Base-by-base conservation (phyloP, 2,113 vertebrate species). In the Macquaria ambigua region DNA sequence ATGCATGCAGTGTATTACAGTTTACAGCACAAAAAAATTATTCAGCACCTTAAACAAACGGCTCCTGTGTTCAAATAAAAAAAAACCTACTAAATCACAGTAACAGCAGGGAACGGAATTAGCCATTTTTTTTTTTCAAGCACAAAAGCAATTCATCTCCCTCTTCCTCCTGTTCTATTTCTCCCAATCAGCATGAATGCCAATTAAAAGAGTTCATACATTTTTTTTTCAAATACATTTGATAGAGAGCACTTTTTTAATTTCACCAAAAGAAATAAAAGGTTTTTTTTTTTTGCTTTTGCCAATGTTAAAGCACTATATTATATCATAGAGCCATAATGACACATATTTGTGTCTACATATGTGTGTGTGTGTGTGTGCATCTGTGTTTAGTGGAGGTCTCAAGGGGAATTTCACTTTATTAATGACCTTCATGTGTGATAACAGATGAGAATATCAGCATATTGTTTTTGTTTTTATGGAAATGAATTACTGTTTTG, bases 1-100 rank as follows among this genome's bases (percentile, higher is more conserved):
- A 31, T 41, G 34, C 34, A 48, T 6, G 72, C 76, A 64, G 50
- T 50, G 31, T 70, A 55, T 56, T 55, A 56, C 18, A 28, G 39
- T 79, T 96, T 95, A 96, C 95, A 93, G 93, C 94, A 84, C 90
- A 95, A 93, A 31, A 92, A 92, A 87, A 78, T 43, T n/a, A 72
- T 93, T 93, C 93, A 93, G 85, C 53, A 80, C 92, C 89, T 93
- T 94, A 76, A 96, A 96, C 92, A 95, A 96, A 96, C 90, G 92
- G 25, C 71, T 86, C 74, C 68, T 85, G 84, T 88, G 87, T 90
- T 94, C 90, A 94, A 95, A 93, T 89, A 91, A 94, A 94, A 95
- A 94, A 84, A 34, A 34, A 34, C 87, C 41, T 4, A 58, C 37
- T 46, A 81, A 73, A 77, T 84, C 10, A 73, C 43, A 81, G 53